A percentile compares a stretch with the other conserved stretches of the same genome.
phyloP scores from a whole-genome alignment of 1,140 invertebrate genomes.

The Dinoponera quadriceps region DNA sequence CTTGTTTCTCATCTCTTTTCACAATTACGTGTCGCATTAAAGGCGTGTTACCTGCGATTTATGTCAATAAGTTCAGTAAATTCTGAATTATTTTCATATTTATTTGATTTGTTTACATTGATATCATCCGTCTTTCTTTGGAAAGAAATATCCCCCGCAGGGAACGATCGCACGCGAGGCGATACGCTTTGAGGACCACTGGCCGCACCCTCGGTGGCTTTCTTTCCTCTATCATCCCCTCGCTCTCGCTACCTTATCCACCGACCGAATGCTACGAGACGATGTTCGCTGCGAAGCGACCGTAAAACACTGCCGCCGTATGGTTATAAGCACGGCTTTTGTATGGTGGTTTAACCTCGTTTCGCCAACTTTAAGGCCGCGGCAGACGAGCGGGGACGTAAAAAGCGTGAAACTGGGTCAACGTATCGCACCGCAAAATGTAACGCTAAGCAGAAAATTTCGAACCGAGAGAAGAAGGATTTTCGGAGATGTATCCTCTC shows the following conservation, averaged over 20 bases:
- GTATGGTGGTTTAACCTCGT: conserved; percentile 68
- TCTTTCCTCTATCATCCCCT: conserved; percentile 65
- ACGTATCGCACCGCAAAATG: conserved; percentile 18
- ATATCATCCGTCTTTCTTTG: too few species aligned
- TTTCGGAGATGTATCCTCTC: not conserved
- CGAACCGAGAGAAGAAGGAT: too few species aligned
- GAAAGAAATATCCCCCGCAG: too few species aligned
- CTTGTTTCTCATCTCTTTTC: not conserved
- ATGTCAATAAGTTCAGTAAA: not conserved
- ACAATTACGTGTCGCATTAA: not conserved
- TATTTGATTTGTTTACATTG: too few species aligned
- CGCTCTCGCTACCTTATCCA: conserved; percentile 64
- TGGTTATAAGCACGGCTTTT: conserved; percentile 68
- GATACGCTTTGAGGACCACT: conserved; percentile 46
- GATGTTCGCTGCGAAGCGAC: conserved; percentile 59
- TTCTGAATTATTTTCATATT: too few species aligned
- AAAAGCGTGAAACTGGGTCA: conserved; percentile 49
- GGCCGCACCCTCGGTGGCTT: conserved; percentile 17
- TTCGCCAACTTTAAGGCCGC: conserved; percentile 59
- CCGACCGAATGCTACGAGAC: conserved; percentile 61
- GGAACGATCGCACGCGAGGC: not conserved
- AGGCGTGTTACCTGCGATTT: not conserved
- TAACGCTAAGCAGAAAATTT: too few species aligned
- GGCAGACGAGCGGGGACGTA: conserved; percentile 28
- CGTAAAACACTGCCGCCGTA: conserved; percentile 73